phyloP scores from a whole-genome alignment of 2,797 vertebrate species.

The Erpetoichthys calabaricus region DNA sequence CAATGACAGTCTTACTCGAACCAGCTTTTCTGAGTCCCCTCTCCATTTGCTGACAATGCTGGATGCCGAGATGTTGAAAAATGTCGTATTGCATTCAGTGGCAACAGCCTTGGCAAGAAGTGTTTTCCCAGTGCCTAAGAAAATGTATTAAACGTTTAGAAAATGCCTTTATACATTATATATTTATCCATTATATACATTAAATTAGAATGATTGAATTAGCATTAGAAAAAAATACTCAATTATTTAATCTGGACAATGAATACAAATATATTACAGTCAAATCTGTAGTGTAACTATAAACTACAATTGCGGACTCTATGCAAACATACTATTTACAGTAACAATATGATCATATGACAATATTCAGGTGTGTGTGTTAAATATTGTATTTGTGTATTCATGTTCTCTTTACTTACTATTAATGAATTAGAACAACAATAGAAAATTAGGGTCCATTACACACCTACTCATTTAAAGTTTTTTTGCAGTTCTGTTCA shows the following conservation, averaged over 20 bases:
- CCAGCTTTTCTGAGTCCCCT: constrained; percentile 91
- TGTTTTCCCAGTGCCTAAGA: constrained; percentile 87
- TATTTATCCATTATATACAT: no score
- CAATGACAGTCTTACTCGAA: constrained; percentile 52
- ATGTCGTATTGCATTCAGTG: constrained; percentile 85
- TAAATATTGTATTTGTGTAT: no score
- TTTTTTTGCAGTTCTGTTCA: no score
- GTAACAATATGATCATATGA: no score
- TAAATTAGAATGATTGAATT: neutral
- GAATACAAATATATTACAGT: neutral
- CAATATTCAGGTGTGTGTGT: no score
- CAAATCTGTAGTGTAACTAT: no score
- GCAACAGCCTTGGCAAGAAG: constrained; percentile 91
- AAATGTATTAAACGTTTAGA: neutral
- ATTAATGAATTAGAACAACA: no score
- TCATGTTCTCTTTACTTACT: no score
- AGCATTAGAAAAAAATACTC: neutral
- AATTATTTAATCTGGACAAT: neutral
- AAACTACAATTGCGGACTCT: no score
- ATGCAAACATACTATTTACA: no score
- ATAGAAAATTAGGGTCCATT: no score
- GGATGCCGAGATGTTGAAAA: constrained; percentile 94
- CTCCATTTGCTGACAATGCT: constrained; percentile 98
- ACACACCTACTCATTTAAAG: no score
- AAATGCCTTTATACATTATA: neutral